Percentiles rank a stretch among this genome's conserved stretches.
phyloP scores from a whole-genome alignment of 1,140 invertebrate genomes.

The Venturia canescens region DNA sequence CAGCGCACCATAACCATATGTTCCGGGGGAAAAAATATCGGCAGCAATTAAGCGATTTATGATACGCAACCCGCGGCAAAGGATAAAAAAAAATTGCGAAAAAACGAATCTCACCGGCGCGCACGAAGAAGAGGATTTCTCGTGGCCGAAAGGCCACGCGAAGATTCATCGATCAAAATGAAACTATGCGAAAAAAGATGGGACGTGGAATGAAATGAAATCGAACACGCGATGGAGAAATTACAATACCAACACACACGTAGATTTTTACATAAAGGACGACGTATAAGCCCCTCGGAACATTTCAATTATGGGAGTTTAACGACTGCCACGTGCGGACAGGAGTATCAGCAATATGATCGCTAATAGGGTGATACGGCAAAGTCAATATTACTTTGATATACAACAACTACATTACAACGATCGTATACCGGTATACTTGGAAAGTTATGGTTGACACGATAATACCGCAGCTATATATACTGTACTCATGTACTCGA shows the following conservation, averaged over 20 bases:
- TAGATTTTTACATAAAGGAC: not conserved
- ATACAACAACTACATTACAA: not conserved
- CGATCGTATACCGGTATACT: not conserved
- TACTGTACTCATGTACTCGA: not conserved
- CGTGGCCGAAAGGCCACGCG: not conserved
- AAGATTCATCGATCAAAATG: constrained; percentile 13
- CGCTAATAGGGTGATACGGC: not conserved
- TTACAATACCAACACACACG: not conserved
- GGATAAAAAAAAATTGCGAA: too few relatives aligned
- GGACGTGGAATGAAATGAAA: not conserved
- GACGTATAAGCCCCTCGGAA: not conserved
- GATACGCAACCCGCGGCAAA: too few relatives aligned
- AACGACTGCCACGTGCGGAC: constrained; percentile 3
- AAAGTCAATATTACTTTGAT: constrained; percentile 22
- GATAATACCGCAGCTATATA: not conserved
- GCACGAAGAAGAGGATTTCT: not conserved
- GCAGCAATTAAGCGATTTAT: too few relatives aligned
- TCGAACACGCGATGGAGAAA: not conserved
- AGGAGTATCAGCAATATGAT: constrained; percentile 6
- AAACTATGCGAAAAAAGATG: not conserved
- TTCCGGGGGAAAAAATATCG: too few relatives aligned
- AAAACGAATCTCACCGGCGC: too few relatives aligned
- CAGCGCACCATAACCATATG: too few relatives aligned
- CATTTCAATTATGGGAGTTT: constrained; percentile 14
- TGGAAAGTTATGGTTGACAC: not conserved